These are phyloP conservation scores for Anguilla obscura DNA, from an alignment of 2,797 vertebrate species.

Conservation along the genomic window DNA sequence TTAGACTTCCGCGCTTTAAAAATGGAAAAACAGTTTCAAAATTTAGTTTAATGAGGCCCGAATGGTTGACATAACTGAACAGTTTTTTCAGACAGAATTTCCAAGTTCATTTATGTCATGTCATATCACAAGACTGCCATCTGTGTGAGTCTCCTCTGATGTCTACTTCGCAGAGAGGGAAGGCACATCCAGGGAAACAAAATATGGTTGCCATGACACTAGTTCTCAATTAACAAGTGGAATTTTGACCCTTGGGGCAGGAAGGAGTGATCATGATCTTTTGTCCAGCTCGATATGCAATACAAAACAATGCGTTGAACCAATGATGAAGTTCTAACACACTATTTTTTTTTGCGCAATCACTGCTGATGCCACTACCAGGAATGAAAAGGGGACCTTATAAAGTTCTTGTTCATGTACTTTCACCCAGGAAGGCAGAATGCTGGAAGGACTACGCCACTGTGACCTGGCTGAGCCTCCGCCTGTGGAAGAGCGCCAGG, in stretches of 20 bases:
- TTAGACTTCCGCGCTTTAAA: not conserved
- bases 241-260: not conserved
- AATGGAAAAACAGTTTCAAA: not conserved
- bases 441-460: slow-evolving; percentile 34
- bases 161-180: not conserved
- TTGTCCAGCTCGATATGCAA: not conserved
- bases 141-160: not conserved
- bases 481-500: slow-evolving; percentile 56
- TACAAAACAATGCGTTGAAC: not conserved
- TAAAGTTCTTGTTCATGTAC: not conserved
- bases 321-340: not conserved
- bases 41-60: not conserved
- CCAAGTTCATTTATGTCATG: not conserved
- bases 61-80: not conserved
- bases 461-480: slow-evolving; percentile 47
- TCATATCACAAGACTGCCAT: not conserved
- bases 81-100: not conserved
- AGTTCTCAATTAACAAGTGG: not conserved
- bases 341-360: not conserved
- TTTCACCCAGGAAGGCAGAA: not conserved
- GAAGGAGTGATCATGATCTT: not conserved
- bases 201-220: not conserved
- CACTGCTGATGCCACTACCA: not conserved
- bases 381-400: not conserved
- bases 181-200: not conserved